These are phyloP conservation scores for Cacatua alba DNA, from an alignment of 2,113 vertebrate genomes.

Conservation along the genomic window DNA sequence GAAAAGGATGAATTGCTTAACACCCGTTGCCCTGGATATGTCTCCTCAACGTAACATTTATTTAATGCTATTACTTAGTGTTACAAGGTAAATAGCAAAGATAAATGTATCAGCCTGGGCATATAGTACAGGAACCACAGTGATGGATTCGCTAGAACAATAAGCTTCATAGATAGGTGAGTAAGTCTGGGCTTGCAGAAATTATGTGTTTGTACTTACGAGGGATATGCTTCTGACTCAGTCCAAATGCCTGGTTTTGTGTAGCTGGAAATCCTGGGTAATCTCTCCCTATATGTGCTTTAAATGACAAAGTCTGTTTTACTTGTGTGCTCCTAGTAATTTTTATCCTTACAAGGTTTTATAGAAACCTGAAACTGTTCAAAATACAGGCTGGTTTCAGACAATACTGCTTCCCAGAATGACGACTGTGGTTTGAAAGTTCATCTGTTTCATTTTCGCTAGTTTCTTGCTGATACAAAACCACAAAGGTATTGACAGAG, in stretches of 20 bases:
- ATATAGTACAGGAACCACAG: not conserved
- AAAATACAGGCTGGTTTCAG: not conserved
- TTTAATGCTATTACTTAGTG: not conserved
- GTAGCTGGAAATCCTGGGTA: not conserved
- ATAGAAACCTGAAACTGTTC: not conserved
- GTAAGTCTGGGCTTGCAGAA: not conserved
- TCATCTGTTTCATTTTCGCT: slow-evolving; percentile 27
- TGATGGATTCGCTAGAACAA: not conserved
- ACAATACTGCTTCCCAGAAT: not conserved
- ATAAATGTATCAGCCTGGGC: not conserved
- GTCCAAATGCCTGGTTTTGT: not conserved
- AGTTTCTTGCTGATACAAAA: not conserved
- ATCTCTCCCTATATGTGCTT: not conserved
- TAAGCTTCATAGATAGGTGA: not conserved
- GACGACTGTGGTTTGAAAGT: not conserved
- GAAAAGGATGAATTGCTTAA: not conserved
- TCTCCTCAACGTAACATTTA: not conserved
- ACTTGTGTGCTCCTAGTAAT: not conserved
- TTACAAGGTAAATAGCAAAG: not conserved
- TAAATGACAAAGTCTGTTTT: not conserved
- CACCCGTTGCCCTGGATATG: not conserved
- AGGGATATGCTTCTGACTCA: not conserved
- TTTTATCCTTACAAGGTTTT: not conserved
- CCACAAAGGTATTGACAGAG: not conserved
- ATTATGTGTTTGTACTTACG: not conserved